phyloP scores from a whole-genome alignment of 2,797 vertebrate genomes.

The Discoglossus pictus region DNA sequence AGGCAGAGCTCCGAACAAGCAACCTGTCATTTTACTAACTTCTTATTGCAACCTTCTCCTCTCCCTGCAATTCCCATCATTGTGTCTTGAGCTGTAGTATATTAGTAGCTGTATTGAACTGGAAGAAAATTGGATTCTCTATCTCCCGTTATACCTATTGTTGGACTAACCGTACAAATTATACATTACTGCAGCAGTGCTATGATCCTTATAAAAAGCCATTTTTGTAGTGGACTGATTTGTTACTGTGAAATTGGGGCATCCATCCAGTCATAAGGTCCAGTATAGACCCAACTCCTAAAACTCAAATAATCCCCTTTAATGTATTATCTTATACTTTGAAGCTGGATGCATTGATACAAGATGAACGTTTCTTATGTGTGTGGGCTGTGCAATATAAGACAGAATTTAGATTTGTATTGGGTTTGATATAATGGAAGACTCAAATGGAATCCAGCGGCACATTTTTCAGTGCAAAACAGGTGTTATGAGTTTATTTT shows the following conservation, averaged over 20 bases:
- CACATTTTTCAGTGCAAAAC: too few species aligned
- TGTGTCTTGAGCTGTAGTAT: slow-evolving; percentile 26
- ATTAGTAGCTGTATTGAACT: slow-evolving; percentile 46
- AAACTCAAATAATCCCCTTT: slow-evolving; percentile 13
- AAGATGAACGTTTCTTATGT: slow-evolving; percentile 18
- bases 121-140: slow-evolving; percentile 47
- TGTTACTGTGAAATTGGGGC: slow-evolving; percentile 10
- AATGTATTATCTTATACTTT: slow-evolving; percentile 17
- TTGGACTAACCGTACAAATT: slow-evolving; percentile 40
- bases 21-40: slow-evolving; percentile 14
- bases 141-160: slow-evolving; percentile 44
- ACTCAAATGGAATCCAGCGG: too few species aligned
- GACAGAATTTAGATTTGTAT: slow-evolving; percentile 22
- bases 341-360: slow-evolving; percentile 16
- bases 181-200: slow-evolving; percentile 30
- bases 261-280: slow-evolving; percentile 23
- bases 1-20: slow-evolving; percentile 2
- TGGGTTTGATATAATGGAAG: slow-evolving; percentile 7
- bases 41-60: slow-evolving; percentile 7
- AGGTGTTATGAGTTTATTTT: too few species aligned
- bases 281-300: slow-evolving; percentile 28
- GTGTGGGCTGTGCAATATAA: slow-evolving; percentile 9
- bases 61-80: slow-evolving; percentile 9
- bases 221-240: slow-evolving; percentile 22
- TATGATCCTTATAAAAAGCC: slow-evolving; percentile 29